Percentiles rank a stretch among this genome's conserved stretches.
phyloP scores from a whole-genome alignment of 1,140 invertebrate species.

The Drosophila simulans region DNA sequence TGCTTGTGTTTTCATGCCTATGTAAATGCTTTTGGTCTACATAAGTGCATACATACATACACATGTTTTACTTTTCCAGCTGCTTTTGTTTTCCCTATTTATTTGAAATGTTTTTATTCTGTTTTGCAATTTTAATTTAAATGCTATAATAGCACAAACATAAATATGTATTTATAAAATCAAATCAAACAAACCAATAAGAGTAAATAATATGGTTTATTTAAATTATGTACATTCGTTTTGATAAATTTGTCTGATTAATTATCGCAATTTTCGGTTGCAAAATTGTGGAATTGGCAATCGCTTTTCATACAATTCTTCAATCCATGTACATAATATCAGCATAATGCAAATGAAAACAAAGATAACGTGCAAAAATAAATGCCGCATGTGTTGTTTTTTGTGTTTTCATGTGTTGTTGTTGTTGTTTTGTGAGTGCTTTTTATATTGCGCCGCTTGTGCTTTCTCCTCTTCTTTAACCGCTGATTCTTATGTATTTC shows the following conservation, averaged over 20 bases:
- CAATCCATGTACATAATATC: neutral
- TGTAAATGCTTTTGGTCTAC: neutral
- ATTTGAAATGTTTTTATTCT: neutral
- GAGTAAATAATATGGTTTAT: too few relatives aligned
- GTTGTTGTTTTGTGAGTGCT: slow-evolving; percentile 8
- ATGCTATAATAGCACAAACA: too few relatives aligned
- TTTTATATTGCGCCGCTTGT: slow-evolving; percentile 41
- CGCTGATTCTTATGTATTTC: slow-evolving; percentile 13
- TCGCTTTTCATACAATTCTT: neutral
- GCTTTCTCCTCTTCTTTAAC: slow-evolving; percentile 15
- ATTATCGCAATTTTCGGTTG: neutral
- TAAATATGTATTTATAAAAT: too few relatives aligned
- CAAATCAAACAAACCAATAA: too few relatives aligned
- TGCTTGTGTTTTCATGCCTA: neutral
- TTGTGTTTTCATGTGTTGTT: slow-evolving; percentile 4
- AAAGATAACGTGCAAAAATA: slow-evolving; percentile 7
- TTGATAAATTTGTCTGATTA: neutral
- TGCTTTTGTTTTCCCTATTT: slow-evolving; percentile 2
- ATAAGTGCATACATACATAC: slow-evolving; percentile 2
- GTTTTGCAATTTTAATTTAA: neutral
- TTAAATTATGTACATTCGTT: neutral
- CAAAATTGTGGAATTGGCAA: neutral
- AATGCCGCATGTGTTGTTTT: neutral
- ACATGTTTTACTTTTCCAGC: slow-evolving; percentile 3
- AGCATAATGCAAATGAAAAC: slow-evolving; percentile 11